Conservation (phyloP, 2,113 vertebrate species). For the Nyctibius bracteatus region DNA sequence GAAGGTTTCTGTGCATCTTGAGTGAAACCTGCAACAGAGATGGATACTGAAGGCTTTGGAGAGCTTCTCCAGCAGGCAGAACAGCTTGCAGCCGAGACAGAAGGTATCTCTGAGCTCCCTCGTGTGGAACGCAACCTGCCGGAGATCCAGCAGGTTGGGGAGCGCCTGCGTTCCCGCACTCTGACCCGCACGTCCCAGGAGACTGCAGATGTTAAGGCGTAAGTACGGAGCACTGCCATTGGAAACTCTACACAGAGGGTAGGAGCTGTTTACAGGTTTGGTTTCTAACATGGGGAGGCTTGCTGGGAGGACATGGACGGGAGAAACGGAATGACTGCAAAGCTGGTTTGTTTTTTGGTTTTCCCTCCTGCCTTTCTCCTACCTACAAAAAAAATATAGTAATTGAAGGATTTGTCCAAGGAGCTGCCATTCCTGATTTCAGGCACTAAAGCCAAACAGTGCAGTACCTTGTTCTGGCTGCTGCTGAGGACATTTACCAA, state of each 20-base stretch:
- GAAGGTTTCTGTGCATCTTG: background rate
- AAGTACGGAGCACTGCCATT: background rate
- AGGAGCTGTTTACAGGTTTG: fast-evolving
- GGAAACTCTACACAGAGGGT: fast-evolving
- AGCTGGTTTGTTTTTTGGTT: background rate
- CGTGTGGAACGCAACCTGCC: constrained; percentile 93
- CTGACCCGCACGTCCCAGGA: constrained; percentile 95
- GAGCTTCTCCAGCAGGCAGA: constrained; percentile 98
- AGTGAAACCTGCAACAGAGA: constrained; percentile 42
- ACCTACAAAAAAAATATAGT: background rate
- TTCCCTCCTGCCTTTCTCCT: background rate
- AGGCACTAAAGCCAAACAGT: background rate
- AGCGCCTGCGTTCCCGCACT: constrained; percentile 91
- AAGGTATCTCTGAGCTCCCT: constrained; percentile 93
- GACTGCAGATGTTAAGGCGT: constrained; percentile 97
- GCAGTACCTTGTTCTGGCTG: background rate
- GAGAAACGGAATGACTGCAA: background rate
- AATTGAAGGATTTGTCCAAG: background rate
- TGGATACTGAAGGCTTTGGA: constrained; percentile 94
- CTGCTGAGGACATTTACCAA: background rate
- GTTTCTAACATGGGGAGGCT: fast-evolving
- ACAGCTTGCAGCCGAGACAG: constrained; percentile 95
- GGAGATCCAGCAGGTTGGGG: constrained; percentile 96
- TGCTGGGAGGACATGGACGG: background rate
- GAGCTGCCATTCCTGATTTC: background rate